Conservation (phyloP, 2,888 invertebrate genomes). For the Metallyticus violacea region DNA sequence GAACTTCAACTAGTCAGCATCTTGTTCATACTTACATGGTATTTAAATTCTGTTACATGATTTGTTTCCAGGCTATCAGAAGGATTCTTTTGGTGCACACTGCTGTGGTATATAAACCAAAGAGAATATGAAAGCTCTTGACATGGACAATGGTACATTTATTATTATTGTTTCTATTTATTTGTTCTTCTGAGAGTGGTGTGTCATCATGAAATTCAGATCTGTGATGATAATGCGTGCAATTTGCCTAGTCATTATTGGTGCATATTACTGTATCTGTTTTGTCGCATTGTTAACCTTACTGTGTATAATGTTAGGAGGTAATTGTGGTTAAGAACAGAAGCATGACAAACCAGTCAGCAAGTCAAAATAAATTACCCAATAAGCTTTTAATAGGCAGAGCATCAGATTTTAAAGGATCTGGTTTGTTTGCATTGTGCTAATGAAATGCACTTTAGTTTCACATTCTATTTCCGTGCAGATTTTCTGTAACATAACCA, state of each 20-base stretch:
- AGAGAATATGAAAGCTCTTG: not conserved
- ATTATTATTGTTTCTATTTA: not conserved
- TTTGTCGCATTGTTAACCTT: not conserved
- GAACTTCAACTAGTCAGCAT: not conserved
- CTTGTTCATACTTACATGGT: not conserved
- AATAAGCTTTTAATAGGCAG: not conserved
- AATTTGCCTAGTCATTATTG: conserved; percentile 15
- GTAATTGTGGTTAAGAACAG: not conserved
- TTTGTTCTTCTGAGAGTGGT: not conserved
- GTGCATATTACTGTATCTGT: not conserved
- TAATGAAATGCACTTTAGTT: not conserved
- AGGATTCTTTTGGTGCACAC: no score
- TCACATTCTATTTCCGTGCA: not conserved
- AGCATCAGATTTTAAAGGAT: not conserved
- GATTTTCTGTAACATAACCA: not conserved
- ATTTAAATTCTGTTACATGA: not conserved
- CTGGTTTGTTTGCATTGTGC: not conserved
- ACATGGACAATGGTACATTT: not conserved
- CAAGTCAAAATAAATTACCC: no score
- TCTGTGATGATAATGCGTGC: not conserved
- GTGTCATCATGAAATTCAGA: not conserved
- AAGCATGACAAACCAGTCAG: not conserved
- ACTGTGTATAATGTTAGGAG: not conserved
- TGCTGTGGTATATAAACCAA: not conserved
- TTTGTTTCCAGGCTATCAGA: not conserved